These are phyloP conservation scores for Ascaphus truei DNA, from an alignment of 2,113 vertebrate genomes.

Conservation along the genomic window DNA sequence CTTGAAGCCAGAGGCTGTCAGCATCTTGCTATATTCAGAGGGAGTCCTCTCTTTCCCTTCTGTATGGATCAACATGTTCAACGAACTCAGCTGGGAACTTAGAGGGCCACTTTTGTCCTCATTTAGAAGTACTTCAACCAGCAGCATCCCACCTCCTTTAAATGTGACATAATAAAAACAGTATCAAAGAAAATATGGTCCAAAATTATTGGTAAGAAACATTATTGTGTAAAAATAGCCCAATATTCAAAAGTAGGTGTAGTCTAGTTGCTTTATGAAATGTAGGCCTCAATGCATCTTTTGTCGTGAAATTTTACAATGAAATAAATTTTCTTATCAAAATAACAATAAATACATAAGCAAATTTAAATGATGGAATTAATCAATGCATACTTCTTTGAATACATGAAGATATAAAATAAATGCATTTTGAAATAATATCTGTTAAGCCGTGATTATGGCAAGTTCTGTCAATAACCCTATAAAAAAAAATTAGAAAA, in stretches of 20 bases:
- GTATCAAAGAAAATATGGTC: too few species aligned
- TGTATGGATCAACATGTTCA: constrained; percentile 87
- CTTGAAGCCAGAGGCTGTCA: constrained; percentile 69
- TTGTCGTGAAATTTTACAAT: background rate
- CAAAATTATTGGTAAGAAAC: background rate
- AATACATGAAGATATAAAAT: too few species aligned
- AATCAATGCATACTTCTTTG: too few species aligned
- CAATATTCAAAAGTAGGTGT: too few species aligned
- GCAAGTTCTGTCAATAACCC: too few species aligned
- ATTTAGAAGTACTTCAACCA: constrained; percentile 71
- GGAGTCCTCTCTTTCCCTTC: constrained; percentile 74
- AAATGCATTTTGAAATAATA: too few species aligned
- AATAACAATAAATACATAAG: too few species aligned
- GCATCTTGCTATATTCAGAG: constrained; percentile 64
- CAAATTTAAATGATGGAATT: too few species aligned
- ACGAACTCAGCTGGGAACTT: constrained; percentile 68
- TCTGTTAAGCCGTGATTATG: too few species aligned
- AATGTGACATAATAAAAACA: background rate
- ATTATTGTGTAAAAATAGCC: background rate
- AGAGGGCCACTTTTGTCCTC: constrained; percentile 72
- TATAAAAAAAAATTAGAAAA: too few species aligned
- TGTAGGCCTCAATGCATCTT: background rate
- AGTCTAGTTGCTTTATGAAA: too few species aligned
- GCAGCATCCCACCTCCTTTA: constrained; percentile 70
- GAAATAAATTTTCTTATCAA: too few species aligned